Evolutionary conservation across 2,888 invertebrate genomes (phyloP).

Genomic region (Argyresthia goedartella): DNA sequence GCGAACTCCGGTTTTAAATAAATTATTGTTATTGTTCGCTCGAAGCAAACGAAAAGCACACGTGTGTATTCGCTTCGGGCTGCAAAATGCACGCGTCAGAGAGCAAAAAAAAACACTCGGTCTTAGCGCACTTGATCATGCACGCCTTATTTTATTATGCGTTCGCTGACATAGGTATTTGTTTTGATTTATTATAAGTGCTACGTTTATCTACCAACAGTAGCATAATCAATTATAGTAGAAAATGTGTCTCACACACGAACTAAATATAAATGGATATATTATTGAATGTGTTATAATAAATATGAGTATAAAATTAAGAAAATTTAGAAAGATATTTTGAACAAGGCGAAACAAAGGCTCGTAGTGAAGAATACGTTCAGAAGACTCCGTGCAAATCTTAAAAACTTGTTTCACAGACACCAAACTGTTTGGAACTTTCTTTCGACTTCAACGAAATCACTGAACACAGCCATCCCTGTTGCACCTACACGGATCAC

Average conservation of each 20-base stretch:
- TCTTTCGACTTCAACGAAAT: slow-evolving; percentile 52
- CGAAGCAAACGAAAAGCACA: slow-evolving; percentile 4
- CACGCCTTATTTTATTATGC: background rate
- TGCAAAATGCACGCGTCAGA: background rate
- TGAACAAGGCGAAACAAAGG: background rate
- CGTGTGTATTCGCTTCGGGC: slow-evolving; percentile 5
- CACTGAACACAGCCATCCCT: slow-evolving; percentile 33
- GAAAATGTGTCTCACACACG: background rate
- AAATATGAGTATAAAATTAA: no score
- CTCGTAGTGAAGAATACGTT: slow-evolving; percentile 12
- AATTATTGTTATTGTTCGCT: slow-evolving; percentile 7
- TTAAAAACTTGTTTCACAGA: slow-evolving; percentile 64
- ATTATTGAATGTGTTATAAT: no score
- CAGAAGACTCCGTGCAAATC: slow-evolving; percentile 58
- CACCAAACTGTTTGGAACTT: slow-evolving; percentile 51
- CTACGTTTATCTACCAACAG: no score
- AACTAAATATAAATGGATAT: no score
- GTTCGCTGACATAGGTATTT: background rate
- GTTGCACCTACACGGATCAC: slow-evolving; percentile 25
- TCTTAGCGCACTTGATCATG: background rate
- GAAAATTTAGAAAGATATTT: no score
- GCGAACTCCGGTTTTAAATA: background rate
- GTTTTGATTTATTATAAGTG: slow-evolving; percentile 1
- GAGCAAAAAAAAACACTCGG: slow-evolving; percentile 2
- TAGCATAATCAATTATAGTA: background rate